These are phyloP conservation scores for Polyploca ridens DNA, from an alignment of 2,888 invertebrate species.

Conservation along the genomic window DNA sequence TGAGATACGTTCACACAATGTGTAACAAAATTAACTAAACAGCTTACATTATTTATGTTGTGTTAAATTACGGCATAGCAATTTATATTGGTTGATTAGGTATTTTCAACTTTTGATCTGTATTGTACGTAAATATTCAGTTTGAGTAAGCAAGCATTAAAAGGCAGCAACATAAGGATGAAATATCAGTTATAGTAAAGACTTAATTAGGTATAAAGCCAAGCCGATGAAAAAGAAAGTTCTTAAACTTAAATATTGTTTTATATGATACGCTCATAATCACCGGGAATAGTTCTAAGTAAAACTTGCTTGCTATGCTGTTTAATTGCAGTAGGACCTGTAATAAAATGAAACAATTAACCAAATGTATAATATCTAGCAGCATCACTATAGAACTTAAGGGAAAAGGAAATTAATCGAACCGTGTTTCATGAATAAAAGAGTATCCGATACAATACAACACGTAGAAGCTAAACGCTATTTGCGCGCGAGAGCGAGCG, in stretches of 20 bases:
- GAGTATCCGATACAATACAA: conserved; percentile 4
- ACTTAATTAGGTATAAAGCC: too few species aligned
- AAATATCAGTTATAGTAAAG: background rate
- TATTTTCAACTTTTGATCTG: too few species aligned
- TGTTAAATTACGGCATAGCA: background rate
- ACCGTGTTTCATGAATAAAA: conserved; percentile 2
- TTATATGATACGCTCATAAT: too few species aligned
- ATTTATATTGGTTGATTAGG: too few species aligned
- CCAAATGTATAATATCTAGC: background rate
- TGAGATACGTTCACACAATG: conserved; percentile 1
- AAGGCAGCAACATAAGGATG: background rate
- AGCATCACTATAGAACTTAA: background rate
- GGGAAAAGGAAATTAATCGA: conserved; percentile 1
- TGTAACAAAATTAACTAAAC: background rate
- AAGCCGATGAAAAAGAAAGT: too few species aligned
- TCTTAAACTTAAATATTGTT: too few species aligned
- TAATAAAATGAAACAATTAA: too few species aligned
- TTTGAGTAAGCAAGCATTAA: too few species aligned
- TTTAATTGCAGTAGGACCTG: too few species aligned
- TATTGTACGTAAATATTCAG: too few species aligned
- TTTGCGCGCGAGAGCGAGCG: conserved; percentile 11
- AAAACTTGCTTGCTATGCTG: too few species aligned
- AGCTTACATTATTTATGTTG: background rate
- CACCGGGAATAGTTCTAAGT: too few species aligned
- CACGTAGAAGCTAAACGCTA: conserved; percentile 1